These are phyloP conservation scores for Chrysaora quinquecirrha DNA, from an alignment of 30 jellyfish, hydroid and myxozoan species.

Conservation along the genomic window DNA sequence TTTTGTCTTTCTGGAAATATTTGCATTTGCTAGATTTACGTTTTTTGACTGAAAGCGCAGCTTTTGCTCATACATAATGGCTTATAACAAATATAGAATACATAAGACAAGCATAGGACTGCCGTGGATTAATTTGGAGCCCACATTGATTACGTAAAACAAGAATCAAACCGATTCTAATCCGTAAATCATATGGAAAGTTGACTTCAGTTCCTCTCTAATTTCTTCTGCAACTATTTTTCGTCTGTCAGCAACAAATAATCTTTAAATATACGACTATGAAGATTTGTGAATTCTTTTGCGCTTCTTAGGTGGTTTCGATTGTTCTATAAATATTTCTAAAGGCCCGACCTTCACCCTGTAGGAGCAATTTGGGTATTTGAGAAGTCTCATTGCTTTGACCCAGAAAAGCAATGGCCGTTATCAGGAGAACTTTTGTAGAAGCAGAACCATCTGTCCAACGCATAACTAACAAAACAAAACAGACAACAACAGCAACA, in stretches of 20 bases:
- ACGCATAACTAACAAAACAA: no score
- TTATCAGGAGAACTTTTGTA: no score
- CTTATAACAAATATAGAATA: not conserved
- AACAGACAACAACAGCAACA: no score
- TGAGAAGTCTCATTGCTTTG: no score
- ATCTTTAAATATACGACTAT: not conserved
- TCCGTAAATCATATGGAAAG: slow-evolving; percentile 37
- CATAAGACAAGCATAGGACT: slow-evolving; percentile 3
- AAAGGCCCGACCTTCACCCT: no score
- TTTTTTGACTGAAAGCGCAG: slow-evolving; percentile 12
- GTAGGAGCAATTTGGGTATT: no score
- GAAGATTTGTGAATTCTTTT: no score
- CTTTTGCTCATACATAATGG: not conserved
- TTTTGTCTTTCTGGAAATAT: slow-evolving; percentile 25
- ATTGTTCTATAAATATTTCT: no score
- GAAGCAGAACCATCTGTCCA: no score
- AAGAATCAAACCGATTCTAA: slow-evolving; percentile 39
- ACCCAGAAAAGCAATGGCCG: no score
- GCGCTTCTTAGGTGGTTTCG: no score
- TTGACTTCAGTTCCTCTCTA: no score
- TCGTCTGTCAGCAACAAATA: not conserved
- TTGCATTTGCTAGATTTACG: slow-evolving; percentile 18
- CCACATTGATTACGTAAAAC: slow-evolving; percentile 30
- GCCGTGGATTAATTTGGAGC: slow-evolving; percentile 46
- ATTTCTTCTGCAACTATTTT: slow-evolving; percentile 37